phyloP scores from a whole-genome alignment of 1,140 invertebrate species.

The Nasonia longicornis region DNA sequence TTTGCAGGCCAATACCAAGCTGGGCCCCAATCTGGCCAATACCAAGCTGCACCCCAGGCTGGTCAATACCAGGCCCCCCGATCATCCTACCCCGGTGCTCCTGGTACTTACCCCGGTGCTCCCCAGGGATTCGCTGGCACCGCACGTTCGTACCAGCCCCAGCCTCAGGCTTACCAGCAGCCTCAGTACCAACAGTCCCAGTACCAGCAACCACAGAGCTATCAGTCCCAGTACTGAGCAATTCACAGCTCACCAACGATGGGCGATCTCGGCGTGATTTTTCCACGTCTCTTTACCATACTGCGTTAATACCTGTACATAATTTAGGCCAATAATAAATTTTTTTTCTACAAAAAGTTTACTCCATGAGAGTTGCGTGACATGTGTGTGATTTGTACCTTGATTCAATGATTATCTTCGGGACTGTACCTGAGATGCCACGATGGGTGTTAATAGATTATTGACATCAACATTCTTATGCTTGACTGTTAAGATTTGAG shows the following conservation, averaged over 20 bases:
- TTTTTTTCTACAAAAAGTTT: conserved; percentile 56
- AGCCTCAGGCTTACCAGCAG: conserved; percentile 53
- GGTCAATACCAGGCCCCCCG: conserved; percentile 5
- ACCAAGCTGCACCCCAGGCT: neutral
- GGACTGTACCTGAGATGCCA: neutral
- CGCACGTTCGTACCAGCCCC: conserved; percentile 51
- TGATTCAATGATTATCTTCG: no score
- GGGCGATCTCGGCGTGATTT: conserved; percentile 6
- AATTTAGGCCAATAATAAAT: conserved; percentile 68
- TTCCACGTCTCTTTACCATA: conserved; percentile 14
- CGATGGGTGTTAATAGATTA: no score
- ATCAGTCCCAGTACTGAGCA: conserved; percentile 61
- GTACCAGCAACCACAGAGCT: conserved; percentile 57
- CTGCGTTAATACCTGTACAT: conserved; percentile 59
- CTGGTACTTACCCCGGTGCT: conserved; percentile 45
- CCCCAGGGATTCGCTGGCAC: conserved; percentile 44
- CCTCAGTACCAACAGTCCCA: conserved; percentile 51
- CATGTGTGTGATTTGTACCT: neutral
- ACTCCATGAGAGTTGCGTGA: neutral
- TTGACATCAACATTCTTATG: no score
- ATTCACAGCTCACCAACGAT: neutral
- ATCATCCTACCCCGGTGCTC: conserved; percentile 52
- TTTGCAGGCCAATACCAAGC: conserved; percentile 36
- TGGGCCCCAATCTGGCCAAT: conserved; percentile 4
- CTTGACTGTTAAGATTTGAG: no score